Evolutionary conservation across 2,797 vertebrate species (phyloP), one percentile per base, ranked within the genome.

Genomic region (Discoglossus pictus): DNA sequence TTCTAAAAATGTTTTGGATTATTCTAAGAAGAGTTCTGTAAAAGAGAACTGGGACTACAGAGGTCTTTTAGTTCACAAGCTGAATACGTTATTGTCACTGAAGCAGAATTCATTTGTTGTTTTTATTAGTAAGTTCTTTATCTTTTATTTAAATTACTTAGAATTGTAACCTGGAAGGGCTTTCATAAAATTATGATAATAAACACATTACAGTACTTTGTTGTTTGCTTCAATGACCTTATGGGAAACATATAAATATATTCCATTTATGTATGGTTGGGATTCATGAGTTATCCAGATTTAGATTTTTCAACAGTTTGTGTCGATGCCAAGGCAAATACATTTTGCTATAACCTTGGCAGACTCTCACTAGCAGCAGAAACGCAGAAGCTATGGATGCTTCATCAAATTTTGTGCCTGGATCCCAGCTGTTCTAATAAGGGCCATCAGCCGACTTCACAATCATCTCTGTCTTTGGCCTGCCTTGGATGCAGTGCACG

Each of bases 391-490:
- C 50, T 62, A 24, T 48, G 39, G 59, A 69, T 54, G 52, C 59
- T 46, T 55, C 51, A 61, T 62, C 51, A 62, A 50, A 55, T 53
- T 48, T 53, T 64, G 23, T 55, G 68, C 52, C 51, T 63, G 31
- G 59, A 64, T 70, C 59, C 60, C 60, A 70, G 68, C 68, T 63
- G 60, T 56, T 70, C 60, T 48, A 62, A 62, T 62, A 69, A 61
- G 50, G 40, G 66, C 58, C 50, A 62, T 69, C 58, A 55, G 66
- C 40, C 17, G 16, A 43, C 48, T 69, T 69, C 51, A 46, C 56
- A 62, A 62, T 69, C 58, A 61, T 69, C 48, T 68, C 65, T 68
- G 56, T 61, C 58, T 62, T 62, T 47, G 66, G 54, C 43, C 59
- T 54, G 35, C 48, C 55, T 39, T 54, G 59, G 31, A 61, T 69